Percentiles rank a stretch among this genome's conserved stretches.
phyloP scores from a whole-genome alignment of 2,888 invertebrate genomes.

The Leptarthrus brevirostris region DNA sequence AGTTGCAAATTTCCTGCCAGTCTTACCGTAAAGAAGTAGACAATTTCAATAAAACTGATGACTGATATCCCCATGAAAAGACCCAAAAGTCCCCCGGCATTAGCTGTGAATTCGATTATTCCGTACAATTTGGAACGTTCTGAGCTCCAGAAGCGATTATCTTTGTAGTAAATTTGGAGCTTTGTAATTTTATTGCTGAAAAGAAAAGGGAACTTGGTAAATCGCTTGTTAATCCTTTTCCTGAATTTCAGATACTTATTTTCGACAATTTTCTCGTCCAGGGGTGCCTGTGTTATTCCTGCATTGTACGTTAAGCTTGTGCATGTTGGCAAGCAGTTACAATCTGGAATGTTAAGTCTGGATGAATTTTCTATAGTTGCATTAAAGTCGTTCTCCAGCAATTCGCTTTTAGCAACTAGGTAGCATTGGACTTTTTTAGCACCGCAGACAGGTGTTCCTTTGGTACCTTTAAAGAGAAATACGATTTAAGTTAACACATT shows the following conservation, averaged over 20 bases:
- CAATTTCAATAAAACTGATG: constrained; percentile 1
- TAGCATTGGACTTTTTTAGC: constrained; percentile 25
- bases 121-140: constrained; percentile 73
- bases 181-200: constrained; percentile 19
- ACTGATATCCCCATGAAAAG: constrained; percentile 5
- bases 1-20: neutral
- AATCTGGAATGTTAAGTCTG: constrained; percentile 5
- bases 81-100: neutral
- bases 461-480: neutral
- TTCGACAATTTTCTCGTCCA: neutral
- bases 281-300: constrained; percentile 30
- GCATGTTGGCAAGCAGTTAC: constrained; percentile 26
- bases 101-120: constrained; percentile 51
- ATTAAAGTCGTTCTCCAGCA: constrained; percentile 56
- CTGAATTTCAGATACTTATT: neutral
- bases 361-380: neutral
- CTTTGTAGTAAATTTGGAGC: constrained; percentile 34
- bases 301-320: constrained; percentile 20
- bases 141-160: constrained; percentile 72
- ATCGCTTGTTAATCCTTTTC: neutral
- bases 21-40: neutral
- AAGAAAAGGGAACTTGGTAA: no score
- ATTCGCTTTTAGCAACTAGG: constrained; percentile 16
- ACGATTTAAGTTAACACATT: neutral
- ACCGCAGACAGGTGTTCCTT: constrained; percentile 12